phyloP scores from a whole-genome alignment of 2,113 vertebrate genomes.

The Myrmophylax atrothorax region DNA sequence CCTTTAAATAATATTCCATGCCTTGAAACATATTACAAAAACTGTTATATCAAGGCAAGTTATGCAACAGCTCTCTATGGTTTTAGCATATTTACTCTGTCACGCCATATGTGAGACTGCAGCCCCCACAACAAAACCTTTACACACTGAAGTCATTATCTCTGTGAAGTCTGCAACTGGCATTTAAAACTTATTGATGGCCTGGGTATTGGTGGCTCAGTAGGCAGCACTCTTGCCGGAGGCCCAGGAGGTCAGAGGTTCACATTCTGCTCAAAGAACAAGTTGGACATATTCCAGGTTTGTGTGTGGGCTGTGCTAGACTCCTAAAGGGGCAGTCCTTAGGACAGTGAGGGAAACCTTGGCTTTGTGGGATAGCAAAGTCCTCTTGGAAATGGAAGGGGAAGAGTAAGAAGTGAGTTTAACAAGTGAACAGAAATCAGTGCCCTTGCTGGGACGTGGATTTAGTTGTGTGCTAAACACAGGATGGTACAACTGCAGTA shows the following conservation, averaged over 20 bases:
- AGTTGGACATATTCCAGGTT: conserved; percentile 48
- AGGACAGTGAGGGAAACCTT: conserved; percentile 26
- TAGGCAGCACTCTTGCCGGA: conserved; percentile 60
- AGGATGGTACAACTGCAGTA: background rate
- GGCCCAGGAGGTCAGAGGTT: conserved; percentile 56
- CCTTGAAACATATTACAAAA: conserved; percentile 61
- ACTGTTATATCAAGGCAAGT: conserved; percentile 60
- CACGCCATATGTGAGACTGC: conserved; percentile 31
- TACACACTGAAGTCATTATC: conserved; percentile 62
- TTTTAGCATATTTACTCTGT: conserved; percentile 52
- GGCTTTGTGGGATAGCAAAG: conserved; percentile 16
- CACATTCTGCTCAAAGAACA: conserved; percentile 55
- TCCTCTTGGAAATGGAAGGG: conserved; percentile 16
- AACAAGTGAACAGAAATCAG: background rate
- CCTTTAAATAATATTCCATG: conserved; percentile 62
- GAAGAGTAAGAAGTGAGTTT: background rate
- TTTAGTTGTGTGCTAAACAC: background rate
- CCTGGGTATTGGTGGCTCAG: conserved; percentile 56
- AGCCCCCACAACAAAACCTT: conserved; percentile 50
- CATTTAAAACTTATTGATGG: conserved; percentile 65
- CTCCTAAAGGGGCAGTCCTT: conserved; percentile 17
- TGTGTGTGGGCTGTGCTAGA: conserved; percentile 51
- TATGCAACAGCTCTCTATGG: conserved; percentile 43
- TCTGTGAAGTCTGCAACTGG: conserved; percentile 52
- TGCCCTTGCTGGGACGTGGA: background rate